Percentiles rank a stretch among this genome's conserved stretches.
Conservation (phyloP, 1,140 invertebrate species). For the Metopolophium dirhodum region DNA sequence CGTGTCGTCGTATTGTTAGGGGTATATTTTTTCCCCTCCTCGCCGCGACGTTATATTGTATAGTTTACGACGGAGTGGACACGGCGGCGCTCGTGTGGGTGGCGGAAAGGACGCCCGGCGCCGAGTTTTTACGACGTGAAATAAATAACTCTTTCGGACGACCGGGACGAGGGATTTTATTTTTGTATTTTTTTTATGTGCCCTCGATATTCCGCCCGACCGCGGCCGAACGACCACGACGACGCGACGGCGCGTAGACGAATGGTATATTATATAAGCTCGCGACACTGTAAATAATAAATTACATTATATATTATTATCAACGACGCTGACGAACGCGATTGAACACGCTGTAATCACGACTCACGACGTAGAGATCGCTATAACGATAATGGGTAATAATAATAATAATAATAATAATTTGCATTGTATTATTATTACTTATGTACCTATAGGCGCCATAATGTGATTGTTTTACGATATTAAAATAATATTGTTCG, state of each 20-base stretch:
- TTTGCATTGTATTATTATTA: too few species aligned
- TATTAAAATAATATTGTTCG: too few species aligned
- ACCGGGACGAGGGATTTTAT: neutral
- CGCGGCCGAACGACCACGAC: neutral
- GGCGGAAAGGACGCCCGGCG: neutral
- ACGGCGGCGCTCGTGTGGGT: neutral
- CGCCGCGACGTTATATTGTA: neutral
- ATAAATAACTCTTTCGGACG: conserved; percentile 5
- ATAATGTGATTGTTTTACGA: too few species aligned
- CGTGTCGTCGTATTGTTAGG: conserved; percentile 1
- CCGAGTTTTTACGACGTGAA: conserved; percentile 7
- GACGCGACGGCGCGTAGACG: too few species aligned
- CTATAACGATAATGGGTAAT: too few species aligned
- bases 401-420: too few species aligned
- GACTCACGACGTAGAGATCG: too few species aligned
- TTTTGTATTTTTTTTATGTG: neutral
- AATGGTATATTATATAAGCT: neutral
- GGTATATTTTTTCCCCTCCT: neutral
- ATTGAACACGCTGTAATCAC: too few species aligned
- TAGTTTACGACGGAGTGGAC: neutral
- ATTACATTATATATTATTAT: too few species aligned
- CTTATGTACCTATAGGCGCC: too few species aligned
- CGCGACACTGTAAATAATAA: neutral
- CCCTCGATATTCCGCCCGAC: neutral
- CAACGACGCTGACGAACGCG: too few species aligned